phyloP scores from a whole-genome alignment of 2,113 vertebrate species.

The Albula goreensis region DNA sequence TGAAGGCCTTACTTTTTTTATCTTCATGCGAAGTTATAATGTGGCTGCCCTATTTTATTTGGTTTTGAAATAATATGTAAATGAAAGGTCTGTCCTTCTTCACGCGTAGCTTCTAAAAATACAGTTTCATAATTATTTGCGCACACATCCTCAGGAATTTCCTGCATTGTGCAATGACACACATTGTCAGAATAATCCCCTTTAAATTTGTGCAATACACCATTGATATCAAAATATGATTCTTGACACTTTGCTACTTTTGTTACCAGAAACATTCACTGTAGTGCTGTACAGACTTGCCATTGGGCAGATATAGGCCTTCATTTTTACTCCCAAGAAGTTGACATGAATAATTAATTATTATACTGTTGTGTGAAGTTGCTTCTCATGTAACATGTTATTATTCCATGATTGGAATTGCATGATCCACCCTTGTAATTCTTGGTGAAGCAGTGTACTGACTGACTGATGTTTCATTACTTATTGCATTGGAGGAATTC shows the following conservation, averaged over 20 bases:
- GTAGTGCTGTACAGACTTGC: not conserved
- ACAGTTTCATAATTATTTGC: conserved; percentile 52
- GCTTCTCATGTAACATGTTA: not conserved
- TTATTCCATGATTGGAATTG: not conserved
- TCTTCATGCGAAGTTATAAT: conserved; percentile 37
- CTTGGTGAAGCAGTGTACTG: not conserved
- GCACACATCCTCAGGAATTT: conserved; percentile 33
- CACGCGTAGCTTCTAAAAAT: conserved; percentile 51
- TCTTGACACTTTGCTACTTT: conserved; percentile 46
- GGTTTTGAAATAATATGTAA: conserved; percentile 36
- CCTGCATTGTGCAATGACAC: conserved; percentile 49
- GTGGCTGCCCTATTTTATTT: conserved; percentile 42
- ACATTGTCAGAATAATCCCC: conserved; percentile 59
- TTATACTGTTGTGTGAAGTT: not conserved
- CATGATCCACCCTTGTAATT: not conserved
- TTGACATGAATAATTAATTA: not conserved
- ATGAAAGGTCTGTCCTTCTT: conserved; percentile 34
- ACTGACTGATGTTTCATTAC: not conserved
- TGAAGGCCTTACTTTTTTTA: conserved; percentile 35
- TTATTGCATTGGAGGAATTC: not conserved
- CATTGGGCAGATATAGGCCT: not conserved
- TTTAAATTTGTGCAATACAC: conserved; percentile 41
- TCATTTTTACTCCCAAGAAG: not conserved
- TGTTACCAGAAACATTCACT: not conserved
- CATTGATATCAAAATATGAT: conserved; percentile 41